Conservation (phyloP, 64 coral and sea anemone species). For the Montipora capricornis region DNA sequence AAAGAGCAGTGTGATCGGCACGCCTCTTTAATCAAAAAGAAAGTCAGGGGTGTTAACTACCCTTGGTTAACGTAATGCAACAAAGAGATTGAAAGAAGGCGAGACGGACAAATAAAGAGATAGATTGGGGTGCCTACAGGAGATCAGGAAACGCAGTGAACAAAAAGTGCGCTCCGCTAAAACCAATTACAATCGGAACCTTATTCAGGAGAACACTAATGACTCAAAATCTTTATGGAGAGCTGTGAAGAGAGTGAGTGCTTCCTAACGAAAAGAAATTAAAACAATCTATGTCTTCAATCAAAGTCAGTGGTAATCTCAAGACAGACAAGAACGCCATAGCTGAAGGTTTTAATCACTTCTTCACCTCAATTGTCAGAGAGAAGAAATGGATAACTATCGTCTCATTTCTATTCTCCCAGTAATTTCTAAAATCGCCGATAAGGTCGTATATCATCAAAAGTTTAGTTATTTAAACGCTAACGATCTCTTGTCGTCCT, state of each 20-base stretch:
- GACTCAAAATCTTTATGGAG: constrained; percentile 18
- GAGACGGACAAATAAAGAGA: constrained; percentile 22
- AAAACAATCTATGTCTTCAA: too few species aligned
- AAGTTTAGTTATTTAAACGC: too few species aligned
- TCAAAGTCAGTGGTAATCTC: too few species aligned
- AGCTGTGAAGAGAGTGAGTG: constrained; percentile 2
- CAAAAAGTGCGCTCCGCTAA: neutral
- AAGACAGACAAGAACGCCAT: too few species aligned
- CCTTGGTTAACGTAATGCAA: constrained; percentile 19
- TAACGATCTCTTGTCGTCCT: too few species aligned
- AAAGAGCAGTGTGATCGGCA: neutral
- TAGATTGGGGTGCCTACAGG: constrained; percentile 20
- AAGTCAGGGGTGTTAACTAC: neutral
- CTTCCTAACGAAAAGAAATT: too few species aligned
- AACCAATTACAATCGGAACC: constrained; percentile 6
- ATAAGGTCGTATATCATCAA: too few species aligned
- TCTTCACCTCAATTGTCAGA: too few species aligned
- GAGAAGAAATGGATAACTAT: too few species aligned
- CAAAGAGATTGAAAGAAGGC: constrained; percentile 21
- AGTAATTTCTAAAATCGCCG: too few species aligned
- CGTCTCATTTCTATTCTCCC: too few species aligned
- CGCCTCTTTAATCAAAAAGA: constrained; percentile 21
- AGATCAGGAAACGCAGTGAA: constrained; percentile 9
- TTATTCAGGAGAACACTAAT: constrained; percentile 30
- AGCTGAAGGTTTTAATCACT: too few species aligned